Percentiles rank a stretch among this genome's conserved stretches.
Conservation (phyloP, 1,140 invertebrate species). For the Nautilus pompilius region DNA sequence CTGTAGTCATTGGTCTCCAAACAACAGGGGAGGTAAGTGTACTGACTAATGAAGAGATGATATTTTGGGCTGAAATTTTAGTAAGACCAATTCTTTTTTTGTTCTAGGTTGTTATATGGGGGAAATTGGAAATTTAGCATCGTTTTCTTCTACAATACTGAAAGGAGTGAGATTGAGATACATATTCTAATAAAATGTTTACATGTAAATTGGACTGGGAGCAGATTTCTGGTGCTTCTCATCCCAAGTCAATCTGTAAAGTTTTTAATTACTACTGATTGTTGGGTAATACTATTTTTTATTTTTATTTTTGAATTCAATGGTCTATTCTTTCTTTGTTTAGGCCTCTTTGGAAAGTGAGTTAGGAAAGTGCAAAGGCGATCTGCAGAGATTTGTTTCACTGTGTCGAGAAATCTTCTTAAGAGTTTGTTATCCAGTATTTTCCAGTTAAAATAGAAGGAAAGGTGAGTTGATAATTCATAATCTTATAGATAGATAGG, state of each 20-base stretch:
- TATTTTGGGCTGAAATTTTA: no score
- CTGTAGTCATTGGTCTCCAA: conserved; percentile 47
- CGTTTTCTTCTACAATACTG: no score
- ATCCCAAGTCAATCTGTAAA: not conserved
- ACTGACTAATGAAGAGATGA: no score
- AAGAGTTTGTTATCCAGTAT: conserved; percentile 36
- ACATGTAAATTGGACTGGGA: no score
- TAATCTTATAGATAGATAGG: no score
- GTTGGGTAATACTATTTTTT: not conserved
- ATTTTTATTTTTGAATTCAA: not conserved
- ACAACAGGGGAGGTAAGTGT: conserved; percentile 45
- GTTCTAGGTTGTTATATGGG: no score
- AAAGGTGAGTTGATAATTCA: conserved; percentile 16
- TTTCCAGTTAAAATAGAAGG: conserved; percentile 39
- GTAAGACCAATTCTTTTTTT: no score
- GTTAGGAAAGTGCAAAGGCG: conserved; percentile 27
- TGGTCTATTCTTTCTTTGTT: not conserved
- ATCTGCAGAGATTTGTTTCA: conserved; percentile 40
- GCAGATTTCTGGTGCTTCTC: not conserved
- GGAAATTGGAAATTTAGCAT: no score
- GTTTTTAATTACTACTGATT: not conserved
- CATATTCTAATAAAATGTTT: no score
- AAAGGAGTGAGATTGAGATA: no score
- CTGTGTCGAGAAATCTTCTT: conserved; percentile 46
- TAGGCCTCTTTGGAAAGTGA: conserved; percentile 46